Conservation (phyloP, 2,888 invertebrate genomes). For the Aleiodes leptofemur region DNA sequence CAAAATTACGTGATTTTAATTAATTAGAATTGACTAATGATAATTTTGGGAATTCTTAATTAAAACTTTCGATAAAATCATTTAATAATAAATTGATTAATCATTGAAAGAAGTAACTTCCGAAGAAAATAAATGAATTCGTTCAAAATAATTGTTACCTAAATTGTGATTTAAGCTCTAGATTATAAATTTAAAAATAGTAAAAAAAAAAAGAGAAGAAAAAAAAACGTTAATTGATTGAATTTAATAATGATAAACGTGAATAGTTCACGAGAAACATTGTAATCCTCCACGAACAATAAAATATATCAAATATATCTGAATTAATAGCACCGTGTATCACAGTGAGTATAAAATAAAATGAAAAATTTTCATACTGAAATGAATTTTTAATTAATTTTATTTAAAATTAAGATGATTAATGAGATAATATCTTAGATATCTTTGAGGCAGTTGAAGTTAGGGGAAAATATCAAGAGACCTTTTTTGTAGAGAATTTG, state of each 20-base stretch:
- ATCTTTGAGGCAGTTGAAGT: too few relatives aligned
- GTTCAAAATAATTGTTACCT: slow-evolving; percentile 1
- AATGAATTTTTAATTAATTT: slow-evolving; percentile 62
- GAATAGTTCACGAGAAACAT: slow-evolving; percentile 12
- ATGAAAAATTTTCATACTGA: slow-evolving; percentile 59
- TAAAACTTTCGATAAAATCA: not conserved
- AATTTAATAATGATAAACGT: slow-evolving; percentile 46
- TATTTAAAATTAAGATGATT: not conserved
- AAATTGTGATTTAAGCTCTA: slow-evolving; percentile 29
- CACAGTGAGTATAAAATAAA: slow-evolving; percentile 56
- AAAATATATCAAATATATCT: slow-evolving; percentile 47
- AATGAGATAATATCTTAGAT: too few relatives aligned
- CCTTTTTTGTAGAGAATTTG: too few relatives aligned
- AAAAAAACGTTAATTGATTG: slow-evolving; percentile 28
- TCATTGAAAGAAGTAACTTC: not conserved
- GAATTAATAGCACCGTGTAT: slow-evolving; percentile 50
- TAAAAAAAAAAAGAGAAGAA: not conserved
- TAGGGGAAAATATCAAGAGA: too few relatives aligned
- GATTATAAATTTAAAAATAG: slow-evolving; percentile 44
- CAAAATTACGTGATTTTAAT: not conserved
- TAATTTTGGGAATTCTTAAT: not conserved
- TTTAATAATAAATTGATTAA: not conserved
- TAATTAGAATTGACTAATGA: not conserved
- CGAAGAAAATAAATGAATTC: too few relatives aligned
- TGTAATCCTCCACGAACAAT: slow-evolving; percentile 35